A percentile compares a stretch with the other conserved stretches of the same genome.
phyloP scores from a whole-genome alignment of 1,140 invertebrate genomes.

The Thalassaphorura encarpata region DNA sequence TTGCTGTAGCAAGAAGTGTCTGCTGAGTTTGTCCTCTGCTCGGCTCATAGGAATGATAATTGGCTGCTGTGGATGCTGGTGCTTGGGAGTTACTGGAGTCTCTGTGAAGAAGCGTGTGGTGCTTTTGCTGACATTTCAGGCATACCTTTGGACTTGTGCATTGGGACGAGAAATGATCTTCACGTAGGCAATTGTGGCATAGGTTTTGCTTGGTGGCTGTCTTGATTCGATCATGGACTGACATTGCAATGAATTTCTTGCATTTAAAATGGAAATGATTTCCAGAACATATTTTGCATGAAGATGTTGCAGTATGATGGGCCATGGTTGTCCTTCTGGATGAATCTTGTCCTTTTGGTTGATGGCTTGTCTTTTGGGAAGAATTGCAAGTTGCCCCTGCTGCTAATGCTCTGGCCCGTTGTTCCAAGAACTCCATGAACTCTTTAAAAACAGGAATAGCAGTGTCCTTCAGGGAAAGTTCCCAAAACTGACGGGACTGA shows the following conservation, averaged over 20 bases:
- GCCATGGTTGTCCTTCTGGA: neutral
- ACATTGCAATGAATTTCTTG: neutral
- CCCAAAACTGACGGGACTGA: neutral
- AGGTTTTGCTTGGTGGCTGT: neutral
- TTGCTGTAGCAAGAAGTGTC: neutral
- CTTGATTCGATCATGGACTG: neutral
- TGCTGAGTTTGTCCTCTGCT: too few species aligned
- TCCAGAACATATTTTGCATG: neutral
- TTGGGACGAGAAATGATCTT: neutral
- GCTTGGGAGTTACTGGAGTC: neutral
- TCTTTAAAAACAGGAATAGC: neutral
- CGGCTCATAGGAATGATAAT: too few species aligned
- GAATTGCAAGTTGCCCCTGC: too few species aligned
- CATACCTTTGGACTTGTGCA: neutral
- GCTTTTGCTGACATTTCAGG: neutral
- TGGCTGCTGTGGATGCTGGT: neutral
- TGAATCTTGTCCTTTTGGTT: neutral
- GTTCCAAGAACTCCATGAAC: neutral
- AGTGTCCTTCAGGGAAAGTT: neutral
- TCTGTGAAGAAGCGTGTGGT: conserved; percentile 7
- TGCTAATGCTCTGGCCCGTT: neutral
- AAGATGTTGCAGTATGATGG: neutral
- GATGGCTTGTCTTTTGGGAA: neutral
- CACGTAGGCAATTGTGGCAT: conserved; percentile 5
- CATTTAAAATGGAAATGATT: conserved; percentile 8